phyloP scores from a whole-genome alignment of 37 sponge, comb jelly and placozoan genomes.

The Hormiphora californensis region DNA sequence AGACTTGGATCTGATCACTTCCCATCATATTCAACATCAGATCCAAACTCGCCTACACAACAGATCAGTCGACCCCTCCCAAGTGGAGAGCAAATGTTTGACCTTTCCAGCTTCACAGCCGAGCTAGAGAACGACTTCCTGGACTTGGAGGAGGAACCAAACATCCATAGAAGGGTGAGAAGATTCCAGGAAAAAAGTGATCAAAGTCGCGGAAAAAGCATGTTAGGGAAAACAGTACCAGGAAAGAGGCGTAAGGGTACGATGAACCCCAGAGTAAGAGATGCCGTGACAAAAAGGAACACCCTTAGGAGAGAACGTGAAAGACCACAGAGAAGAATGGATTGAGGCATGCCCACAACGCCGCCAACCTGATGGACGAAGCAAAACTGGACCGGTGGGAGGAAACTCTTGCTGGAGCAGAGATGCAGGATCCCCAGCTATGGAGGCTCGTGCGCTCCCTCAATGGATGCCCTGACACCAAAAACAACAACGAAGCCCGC shows the following conservation, averaged over 20 bases:
- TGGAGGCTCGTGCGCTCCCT: background rate
- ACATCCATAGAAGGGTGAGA: background rate
- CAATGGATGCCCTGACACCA: background rate
- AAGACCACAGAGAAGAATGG: background rate
- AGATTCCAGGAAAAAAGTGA: background rate
- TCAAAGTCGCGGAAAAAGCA: background rate
- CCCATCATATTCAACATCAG: too few species aligned
- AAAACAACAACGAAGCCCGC: background rate
- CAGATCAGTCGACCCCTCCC: too few species aligned
- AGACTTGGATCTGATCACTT: too few species aligned
- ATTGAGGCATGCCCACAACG: background rate
- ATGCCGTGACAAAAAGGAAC: background rate
- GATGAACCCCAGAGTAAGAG: background rate
- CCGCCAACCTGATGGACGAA: background rate
- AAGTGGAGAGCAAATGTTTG: too few species aligned
- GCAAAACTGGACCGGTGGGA: background rate
- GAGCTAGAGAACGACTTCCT: too few species aligned
- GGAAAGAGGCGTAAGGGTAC: background rate
- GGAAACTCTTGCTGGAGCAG: background rate
- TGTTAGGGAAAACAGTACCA: constrained; percentile 1
- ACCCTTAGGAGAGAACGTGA: background rate
- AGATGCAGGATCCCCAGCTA: background rate
- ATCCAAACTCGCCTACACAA: too few species aligned
- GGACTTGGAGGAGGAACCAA: too few species aligned
- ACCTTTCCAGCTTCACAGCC: too few species aligned